phyloP scores from a whole-genome alignment of 2,797 vertebrate genomes.

The Sebastiscus tertius region DNA sequence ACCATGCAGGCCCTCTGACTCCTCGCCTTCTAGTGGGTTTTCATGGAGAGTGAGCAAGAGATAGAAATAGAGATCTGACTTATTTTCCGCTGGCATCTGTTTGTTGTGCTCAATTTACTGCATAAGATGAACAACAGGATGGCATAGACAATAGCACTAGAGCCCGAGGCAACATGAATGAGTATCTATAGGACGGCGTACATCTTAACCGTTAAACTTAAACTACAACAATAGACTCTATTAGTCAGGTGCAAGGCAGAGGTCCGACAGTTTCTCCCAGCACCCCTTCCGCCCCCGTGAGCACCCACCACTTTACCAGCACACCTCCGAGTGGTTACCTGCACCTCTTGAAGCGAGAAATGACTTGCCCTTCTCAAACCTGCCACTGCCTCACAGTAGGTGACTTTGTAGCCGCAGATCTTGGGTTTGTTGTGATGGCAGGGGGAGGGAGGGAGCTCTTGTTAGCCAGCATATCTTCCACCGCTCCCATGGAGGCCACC shows the following conservation, averaged over 20 bases:
- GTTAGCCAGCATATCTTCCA: constrained; percentile 9
- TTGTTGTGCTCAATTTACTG: constrained; percentile 25
- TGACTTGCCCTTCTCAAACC: constrained; percentile 45
- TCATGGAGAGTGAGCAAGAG: neutral
- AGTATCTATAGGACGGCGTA: constrained; percentile 12
- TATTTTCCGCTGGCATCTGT: neutral
- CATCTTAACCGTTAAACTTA: constrained; percentile 18
- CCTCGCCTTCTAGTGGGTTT: neutral
- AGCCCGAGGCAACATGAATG: constrained; percentile 2
- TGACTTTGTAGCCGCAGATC: constrained; percentile 26
- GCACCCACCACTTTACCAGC: constrained; percentile 4
- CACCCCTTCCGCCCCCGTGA: neutral
- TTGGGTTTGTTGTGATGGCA: constrained; percentile 11
- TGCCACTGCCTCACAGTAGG: constrained; percentile 42
- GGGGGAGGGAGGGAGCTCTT: neutral
- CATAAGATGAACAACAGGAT: constrained; percentile 1
- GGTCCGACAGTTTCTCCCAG: constrained; percentile 2
- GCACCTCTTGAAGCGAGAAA: constrained; percentile 37
- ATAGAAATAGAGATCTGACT: constrained; percentile 1
- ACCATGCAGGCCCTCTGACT: neutral
- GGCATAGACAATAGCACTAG: neutral
- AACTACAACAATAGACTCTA: constrained; percentile 16
- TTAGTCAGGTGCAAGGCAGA: constrained; percentile 19
- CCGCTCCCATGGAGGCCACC: constrained; percentile 16
- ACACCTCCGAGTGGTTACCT: constrained; percentile 38